These are phyloP conservation scores for Bombus confusus DNA, from an alignment of 1,140 invertebrate species.

Conservation along the genomic window DNA sequence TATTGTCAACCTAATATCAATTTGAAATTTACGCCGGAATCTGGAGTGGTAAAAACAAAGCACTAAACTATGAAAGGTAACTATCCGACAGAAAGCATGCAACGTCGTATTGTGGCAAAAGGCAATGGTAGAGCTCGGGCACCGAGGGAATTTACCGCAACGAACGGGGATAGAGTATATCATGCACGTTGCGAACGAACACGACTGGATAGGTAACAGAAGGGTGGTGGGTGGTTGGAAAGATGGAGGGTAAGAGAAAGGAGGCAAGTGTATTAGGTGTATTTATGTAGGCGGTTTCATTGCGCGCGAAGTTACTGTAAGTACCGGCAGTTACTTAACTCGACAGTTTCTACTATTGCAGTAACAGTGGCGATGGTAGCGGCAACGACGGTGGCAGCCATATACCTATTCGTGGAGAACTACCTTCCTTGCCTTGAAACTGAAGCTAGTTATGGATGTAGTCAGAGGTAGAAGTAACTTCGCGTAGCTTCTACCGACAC, in stretches of 20 bases:
- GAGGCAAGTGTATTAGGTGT: conserved; percentile 73
- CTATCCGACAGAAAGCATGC: conserved; percentile 14
- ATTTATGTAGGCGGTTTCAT: conserved; percentile 80
- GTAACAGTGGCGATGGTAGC: conserved; percentile 49
- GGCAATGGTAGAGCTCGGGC: conserved; percentile 11
- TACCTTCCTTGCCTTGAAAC: conserved; percentile 55
- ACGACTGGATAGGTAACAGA: conserved; percentile 36
- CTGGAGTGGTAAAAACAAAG: not conserved
- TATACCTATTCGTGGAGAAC: conserved; percentile 60
- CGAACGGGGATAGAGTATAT: conserved; percentile 52
- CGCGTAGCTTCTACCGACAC: conserved; percentile 42
- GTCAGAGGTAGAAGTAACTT: conserved; percentile 40
- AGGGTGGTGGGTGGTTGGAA: not conserved
- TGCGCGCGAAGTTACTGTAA: conserved; percentile 79
- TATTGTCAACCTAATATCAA: not conserved
- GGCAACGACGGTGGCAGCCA: conserved; percentile 48
- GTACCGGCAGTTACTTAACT: conserved; percentile 79
- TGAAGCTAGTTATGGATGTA: conserved; percentile 71
- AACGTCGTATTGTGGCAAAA: conserved; percentile 55
- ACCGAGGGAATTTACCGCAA: conserved; percentile 65
- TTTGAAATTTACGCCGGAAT: not conserved
- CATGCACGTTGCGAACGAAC: conserved; percentile 44
- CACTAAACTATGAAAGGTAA: conserved; percentile 20
- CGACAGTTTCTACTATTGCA: conserved; percentile 77
- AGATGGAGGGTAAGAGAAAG: conserved; percentile 38